These are phyloP conservation scores for Centropus unirufus DNA, from an alignment of 2,113 vertebrate genomes.

Conservation along the genomic window DNA sequence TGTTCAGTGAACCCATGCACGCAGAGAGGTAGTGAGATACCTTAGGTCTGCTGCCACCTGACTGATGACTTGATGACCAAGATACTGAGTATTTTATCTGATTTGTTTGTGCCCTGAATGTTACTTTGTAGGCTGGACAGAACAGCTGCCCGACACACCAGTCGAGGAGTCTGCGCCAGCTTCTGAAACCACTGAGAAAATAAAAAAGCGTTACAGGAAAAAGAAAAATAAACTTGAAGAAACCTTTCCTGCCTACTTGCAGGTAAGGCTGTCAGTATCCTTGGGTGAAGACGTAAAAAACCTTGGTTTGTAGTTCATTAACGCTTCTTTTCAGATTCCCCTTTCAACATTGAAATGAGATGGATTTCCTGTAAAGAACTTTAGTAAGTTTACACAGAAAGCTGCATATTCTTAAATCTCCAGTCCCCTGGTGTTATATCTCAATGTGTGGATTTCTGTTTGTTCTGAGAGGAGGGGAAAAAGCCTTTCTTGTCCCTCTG, in stretches of 20 bases:
- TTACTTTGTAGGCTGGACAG: slow-evolving; percentile 80
- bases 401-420: background rate
- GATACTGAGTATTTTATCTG: background rate
- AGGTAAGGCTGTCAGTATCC: slow-evolving; percentile 76
- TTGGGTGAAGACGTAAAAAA: background rate
- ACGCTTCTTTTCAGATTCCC: background rate
- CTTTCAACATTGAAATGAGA: background rate
- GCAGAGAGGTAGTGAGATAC: background rate
- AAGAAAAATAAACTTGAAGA: slow-evolving; percentile 98
- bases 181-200: slow-evolving; percentile 87
- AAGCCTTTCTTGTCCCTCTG: background rate
- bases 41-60: background rate
- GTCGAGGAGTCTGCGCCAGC: slow-evolving; percentile 79
- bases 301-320: background rate
- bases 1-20: background rate
- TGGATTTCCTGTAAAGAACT: background rate
- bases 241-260: slow-evolving; percentile 92
- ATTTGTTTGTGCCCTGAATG: background rate
- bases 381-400: background rate
- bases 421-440: background rate
- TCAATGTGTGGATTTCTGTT: background rate
- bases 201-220: slow-evolving; percentile 95
- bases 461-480: background rate
- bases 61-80: too few species aligned
- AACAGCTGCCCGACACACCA: slow-evolving; percentile 82